phyloP scores from a whole-genome alignment of 2,888 invertebrate genomes.

The Lochmaea crataegi region DNA sequence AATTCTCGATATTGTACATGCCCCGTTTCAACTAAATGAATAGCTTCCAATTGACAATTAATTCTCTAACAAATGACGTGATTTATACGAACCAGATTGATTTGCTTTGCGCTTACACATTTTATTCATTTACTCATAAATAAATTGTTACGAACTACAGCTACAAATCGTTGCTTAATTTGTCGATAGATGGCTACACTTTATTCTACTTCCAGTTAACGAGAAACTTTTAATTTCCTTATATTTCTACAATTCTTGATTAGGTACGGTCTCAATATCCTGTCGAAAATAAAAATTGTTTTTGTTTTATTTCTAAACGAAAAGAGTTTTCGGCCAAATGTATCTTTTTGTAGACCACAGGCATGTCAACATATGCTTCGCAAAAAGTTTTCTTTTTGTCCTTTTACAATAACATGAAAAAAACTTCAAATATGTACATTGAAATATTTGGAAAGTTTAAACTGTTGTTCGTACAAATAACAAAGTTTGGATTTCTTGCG shows the following conservation, averaged over 20 bases:
- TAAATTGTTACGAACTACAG: not conserved
- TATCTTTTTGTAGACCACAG: not conserved
- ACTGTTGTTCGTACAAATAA: too few relatives aligned
- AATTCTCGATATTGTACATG: slow-evolving; percentile 15
- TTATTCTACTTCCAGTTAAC: too few relatives aligned
- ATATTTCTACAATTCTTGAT: not conserved
- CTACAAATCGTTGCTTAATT: not conserved
- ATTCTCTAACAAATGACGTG: slow-evolving; percentile 11
- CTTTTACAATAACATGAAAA: not conserved
- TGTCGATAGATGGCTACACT: not conserved
- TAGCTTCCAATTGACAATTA: slow-evolving; percentile 17
- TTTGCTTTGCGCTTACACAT: slow-evolving; percentile 9
- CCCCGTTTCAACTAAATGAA: slow-evolving; percentile 9
- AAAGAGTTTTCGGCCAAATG: not conserved
- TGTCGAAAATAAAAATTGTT: not conserved
- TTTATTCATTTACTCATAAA: slow-evolving; percentile 9
- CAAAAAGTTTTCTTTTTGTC: not conserved
- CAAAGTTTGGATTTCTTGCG: too few relatives aligned
- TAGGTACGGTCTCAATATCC: not conserved
- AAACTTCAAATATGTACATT: too few relatives aligned
- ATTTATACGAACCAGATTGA: slow-evolving; percentile 7
- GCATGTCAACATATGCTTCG: not conserved
- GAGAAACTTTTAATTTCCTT: not conserved
- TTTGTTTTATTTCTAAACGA: not conserved
- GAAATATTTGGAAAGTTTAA: too few relatives aligned